Evolutionary conservation across 2,113 vertebrate genomes (phyloP), one percentile per base, ranked within the genome.

Genomic region (Austrofundulus limnaeus): DNA sequence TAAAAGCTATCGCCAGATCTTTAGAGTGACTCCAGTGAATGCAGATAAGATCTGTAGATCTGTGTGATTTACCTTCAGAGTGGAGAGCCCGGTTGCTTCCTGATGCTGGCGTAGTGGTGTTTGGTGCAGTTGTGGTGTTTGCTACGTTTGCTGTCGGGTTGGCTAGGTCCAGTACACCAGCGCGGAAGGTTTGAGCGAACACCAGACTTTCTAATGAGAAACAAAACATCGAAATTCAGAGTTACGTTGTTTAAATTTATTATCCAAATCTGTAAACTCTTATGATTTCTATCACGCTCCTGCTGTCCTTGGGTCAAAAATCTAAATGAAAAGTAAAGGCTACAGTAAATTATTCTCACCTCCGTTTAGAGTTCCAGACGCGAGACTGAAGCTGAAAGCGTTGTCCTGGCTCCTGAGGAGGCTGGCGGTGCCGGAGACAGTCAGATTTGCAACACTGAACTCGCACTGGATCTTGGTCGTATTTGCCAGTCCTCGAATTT

Each of bases 301-400:
- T 28, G 25, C 25, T 28, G 25, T 7, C 25, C 25, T 28, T 28
- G 25, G 25, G 25, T 28, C 25, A 28, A 28, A 28, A 28, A 28
- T 7, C 3, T 28, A 7, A 28, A 7, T 3, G 25, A 28, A 28
- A 28, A 28, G 7, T 28, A 4, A 7, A 28, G 25, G 25, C 25
- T 34, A 41, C 2, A 54, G 19, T 21, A 21, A 17, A n/a, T 11
- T 49, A 12, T 48, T 11, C 79, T 70, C 31, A 85, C 86, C 0
- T 23, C 5, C 24, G 0, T 0, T 0, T 0, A 39, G 0, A 0
- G 0, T 0, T 23, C 84, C 86, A 0, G 0, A 42, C 21, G 58
- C 75, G 0, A 86, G 24, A 1, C 55, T 0, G 24, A 79, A 0
- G 1, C 0, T 0, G 50, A 48, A 57, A 54, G 31, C 70, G 42